Evolutionary conservation across 2,113 vertebrate species (phyloP).

Genomic region (Aythya baeri): DNA sequence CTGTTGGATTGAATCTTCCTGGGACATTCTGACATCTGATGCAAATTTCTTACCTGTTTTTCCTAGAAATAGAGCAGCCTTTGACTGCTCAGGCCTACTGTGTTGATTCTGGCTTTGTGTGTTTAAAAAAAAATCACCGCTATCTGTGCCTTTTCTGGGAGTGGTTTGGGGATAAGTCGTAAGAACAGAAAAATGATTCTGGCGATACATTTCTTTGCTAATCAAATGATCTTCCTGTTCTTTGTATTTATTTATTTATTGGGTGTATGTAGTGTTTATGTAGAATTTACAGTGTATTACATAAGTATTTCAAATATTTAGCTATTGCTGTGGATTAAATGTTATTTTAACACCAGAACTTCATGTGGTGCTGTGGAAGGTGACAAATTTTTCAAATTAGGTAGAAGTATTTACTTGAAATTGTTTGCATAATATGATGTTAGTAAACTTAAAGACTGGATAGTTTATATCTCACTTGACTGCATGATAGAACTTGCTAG

Average conservation of each 20-base stretch:
- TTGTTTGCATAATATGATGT: conserved; percentile 10
- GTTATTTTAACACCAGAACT: conserved; percentile 37
- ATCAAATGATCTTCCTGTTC: conserved; percentile 51
- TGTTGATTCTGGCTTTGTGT: conserved; percentile 41
- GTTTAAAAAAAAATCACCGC: background rate
- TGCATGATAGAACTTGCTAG: conserved; percentile 19
- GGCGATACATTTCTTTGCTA: conserved; percentile 37
- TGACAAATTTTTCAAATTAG: conserved; percentile 28
- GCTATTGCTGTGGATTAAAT: background rate
- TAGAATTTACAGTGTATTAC: background rate
- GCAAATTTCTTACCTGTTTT: background rate
- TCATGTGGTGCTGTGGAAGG: conserved; percentile 44
- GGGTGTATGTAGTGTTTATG: background rate
- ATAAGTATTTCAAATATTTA: conserved; percentile 10
- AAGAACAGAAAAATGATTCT: conserved; percentile 50
- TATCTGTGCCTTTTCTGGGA: conserved; percentile 49
- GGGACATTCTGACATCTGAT: background rate
- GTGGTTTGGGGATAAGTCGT: conserved; percentile 50
- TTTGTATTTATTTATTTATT: background rate
- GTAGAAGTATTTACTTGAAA: conserved; percentile 2
- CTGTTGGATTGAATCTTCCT: background rate
- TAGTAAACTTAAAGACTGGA: background rate
- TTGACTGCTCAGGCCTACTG: conserved; percentile 4
- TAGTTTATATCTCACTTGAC: conserved; percentile 26
- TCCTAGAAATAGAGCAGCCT: background rate